Percentiles rank a stretch among this genome's conserved stretches.
phyloP scores from a whole-genome alignment of 2,113 vertebrate genomes.

The Rhea pennata region DNA sequence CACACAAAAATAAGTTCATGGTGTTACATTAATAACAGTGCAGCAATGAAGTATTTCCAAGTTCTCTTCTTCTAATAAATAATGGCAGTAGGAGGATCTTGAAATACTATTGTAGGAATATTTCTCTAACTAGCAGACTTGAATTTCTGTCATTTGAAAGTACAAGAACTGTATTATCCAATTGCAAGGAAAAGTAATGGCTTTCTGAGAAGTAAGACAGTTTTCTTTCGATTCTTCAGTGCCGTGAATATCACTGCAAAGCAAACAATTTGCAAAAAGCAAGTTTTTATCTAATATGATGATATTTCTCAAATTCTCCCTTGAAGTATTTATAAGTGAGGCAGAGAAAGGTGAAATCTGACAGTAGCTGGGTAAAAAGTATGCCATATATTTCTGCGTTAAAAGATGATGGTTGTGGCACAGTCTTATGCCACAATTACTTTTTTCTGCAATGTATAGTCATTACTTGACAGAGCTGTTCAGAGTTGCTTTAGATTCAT shows the following conservation, averaged over 20 bases:
- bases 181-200: not conserved
- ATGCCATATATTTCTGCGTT: rapidly evolving
- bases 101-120: not conserved
- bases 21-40: not conserved
- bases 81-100: not conserved
- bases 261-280: not conserved
- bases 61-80: not conserved
- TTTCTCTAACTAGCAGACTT: not conserved
- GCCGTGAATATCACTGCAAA: not conserved
- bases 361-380: not conserved
- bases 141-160: not conserved
- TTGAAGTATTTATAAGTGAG: not conserved
- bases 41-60: not conserved
- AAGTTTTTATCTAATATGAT: not conserved
- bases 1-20: not conserved
- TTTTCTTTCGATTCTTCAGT: not conserved
- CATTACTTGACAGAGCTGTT: rapidly evolving
- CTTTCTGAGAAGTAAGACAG: not conserved
- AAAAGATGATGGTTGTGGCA: not conserved
- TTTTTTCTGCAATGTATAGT: rapidly evolving
- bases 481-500: rapidly evolving
- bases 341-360: not conserved
- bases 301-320: not conserved
- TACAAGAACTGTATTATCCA: not conserved
- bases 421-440: rapidly evolving